These are phyloP conservation scores for Cisticola juncidis DNA, from an alignment of 2,113 vertebrate species.

Conservation along the genomic window DNA sequence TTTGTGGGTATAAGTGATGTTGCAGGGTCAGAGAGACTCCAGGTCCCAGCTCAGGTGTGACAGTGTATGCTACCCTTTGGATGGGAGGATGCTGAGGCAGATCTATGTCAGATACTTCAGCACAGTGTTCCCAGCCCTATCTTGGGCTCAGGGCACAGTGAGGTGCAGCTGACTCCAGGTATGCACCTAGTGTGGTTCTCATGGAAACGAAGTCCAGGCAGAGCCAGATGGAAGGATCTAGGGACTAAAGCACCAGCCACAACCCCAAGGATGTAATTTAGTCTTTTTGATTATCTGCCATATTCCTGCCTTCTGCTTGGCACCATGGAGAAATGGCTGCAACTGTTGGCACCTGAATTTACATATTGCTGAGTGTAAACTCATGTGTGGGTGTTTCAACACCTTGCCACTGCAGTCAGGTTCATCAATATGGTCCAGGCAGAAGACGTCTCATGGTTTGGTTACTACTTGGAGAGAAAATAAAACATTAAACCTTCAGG, in stretches of 20 bases:
- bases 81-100: accelerated
- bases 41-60: neutral
- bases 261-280: neutral
- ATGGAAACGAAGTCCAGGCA: neutral
- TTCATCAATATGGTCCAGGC: neutral
- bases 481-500: neutral
- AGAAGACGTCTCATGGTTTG: neutral
- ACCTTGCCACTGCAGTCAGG: neutral
- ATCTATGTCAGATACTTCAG: neutral
- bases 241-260: neutral
- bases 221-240: neutral
- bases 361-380: too few species aligned
- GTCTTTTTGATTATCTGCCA: neutral
- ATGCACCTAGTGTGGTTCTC: neutral
- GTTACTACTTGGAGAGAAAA: neutral
- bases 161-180: neutral
- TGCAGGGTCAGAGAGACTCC: neutral
- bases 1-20: neutral
- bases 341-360: neutral
- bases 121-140: neutral
- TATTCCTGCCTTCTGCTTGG: neutral
- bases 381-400: neutral
- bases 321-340: neutral
- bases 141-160: neutral
- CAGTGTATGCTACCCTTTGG: neutral